phyloP scores from a whole-genome alignment of 1,140 invertebrate genomes.

The Nasonia vitripennis region DNA sequence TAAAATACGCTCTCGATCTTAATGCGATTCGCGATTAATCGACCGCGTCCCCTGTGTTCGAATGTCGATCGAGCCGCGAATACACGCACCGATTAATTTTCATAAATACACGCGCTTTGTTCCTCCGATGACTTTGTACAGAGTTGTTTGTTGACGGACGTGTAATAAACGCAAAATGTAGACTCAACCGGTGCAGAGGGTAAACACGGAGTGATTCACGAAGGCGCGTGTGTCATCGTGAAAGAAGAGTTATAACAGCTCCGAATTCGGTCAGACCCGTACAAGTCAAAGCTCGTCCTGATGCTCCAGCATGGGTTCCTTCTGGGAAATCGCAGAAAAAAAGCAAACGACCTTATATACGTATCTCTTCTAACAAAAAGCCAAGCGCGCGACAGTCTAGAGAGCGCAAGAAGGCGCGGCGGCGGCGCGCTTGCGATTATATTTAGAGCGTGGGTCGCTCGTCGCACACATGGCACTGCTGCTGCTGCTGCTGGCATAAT shows the following conservation, averaged over 20 bases:
- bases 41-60: background rate
- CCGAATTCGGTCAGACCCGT: no score
- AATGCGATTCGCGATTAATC: constrained; percentile 30
- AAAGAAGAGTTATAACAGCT: no score
- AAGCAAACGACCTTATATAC: background rate
- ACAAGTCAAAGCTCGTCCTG: no score
- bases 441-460: constrained; percentile 45
- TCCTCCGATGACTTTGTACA: no score
- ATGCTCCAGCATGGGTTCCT: no score
- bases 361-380: background rate
- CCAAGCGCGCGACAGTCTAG: background rate
- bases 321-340: background rate
- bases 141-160: no score
- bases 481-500: constrained; percentile 1
- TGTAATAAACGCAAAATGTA: no score
- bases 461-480: constrained; percentile 16
- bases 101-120: background rate
- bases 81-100: background rate
- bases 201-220: background rate
- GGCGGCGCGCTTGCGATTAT: constrained; percentile 27
- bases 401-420: constrained; percentile 16
- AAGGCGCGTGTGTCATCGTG: no score
- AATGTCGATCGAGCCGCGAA: background rate
- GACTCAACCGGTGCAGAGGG: no score
- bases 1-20: background rate